These are phyloP conservation scores for Suricata suricatta DNA, from an alignment of 2,113 vertebrate species.

Conservation along the genomic window DNA sequence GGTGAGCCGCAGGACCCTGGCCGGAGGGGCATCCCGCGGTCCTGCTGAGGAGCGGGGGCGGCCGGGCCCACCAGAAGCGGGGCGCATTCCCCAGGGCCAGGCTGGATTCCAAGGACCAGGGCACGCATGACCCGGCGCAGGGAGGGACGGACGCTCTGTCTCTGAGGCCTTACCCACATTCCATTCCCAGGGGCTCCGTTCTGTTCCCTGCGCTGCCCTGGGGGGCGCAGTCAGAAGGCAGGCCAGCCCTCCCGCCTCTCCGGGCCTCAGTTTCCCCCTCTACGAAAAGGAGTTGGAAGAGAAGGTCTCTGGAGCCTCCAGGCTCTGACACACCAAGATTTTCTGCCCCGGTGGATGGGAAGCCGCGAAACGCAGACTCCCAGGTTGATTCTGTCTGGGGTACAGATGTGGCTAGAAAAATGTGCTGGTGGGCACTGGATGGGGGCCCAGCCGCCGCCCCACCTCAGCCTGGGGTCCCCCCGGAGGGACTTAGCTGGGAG, in stretches of 20 bases:
- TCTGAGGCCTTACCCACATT: neutral
- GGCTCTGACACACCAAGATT: neutral
- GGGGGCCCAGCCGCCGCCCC: neutral
- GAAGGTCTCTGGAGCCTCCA: neutral
- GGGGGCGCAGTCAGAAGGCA: neutral
- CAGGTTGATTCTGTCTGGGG: neutral
- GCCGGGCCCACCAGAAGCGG: neutral
- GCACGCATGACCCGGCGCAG: neutral
- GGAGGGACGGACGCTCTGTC: neutral
- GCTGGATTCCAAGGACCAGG: neutral
- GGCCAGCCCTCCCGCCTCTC: accelerated
- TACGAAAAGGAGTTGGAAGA: neutral
- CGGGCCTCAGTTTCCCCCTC: neutral
- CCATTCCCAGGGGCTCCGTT: neutral
- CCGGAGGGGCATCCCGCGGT: neutral
- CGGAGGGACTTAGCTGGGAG: neutral
- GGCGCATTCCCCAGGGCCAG: neutral
- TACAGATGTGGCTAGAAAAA: neutral
- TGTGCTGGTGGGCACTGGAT: neutral
- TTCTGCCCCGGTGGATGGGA: slow-evolving; percentile 31
- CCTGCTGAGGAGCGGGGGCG: accelerated
- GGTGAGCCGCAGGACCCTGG: neutral
- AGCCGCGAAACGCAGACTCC: neutral
- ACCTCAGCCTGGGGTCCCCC: neutral
- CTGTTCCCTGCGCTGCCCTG: accelerated